phyloP scores from a whole-genome alignment of 2,888 invertebrate genomes.

The Cabera pusaria region DNA sequence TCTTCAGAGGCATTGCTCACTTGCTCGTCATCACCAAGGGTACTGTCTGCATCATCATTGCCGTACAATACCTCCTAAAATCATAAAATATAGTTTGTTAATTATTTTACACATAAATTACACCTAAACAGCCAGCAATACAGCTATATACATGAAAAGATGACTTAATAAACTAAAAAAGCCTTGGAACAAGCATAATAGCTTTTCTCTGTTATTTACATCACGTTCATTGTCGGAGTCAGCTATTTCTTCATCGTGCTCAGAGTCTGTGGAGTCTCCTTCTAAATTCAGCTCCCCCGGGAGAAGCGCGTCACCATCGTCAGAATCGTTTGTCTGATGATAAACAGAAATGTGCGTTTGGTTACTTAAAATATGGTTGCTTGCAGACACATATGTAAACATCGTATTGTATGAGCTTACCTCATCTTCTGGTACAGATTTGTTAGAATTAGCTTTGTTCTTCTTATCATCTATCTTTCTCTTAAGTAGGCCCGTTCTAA shows the following conservation, averaged over 20 bases:
- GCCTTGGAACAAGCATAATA: no score
- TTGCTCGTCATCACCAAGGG: constrained; percentile 55
- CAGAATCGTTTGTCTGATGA: constrained; percentile 36
- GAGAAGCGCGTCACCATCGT: constrained; percentile 48
- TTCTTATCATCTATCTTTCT: constrained; percentile 51
- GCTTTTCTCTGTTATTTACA: constrained; percentile 49
- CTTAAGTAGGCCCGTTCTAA: constrained; percentile 62
- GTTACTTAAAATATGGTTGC: no score
- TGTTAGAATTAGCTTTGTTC: constrained; percentile 23
- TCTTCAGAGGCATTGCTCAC: constrained; percentile 40
- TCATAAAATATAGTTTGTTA: not conserved
- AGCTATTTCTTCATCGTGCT: constrained; percentile 68
- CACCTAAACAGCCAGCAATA: no score
- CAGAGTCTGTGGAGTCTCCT: constrained; percentile 64
- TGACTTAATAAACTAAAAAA: no score
- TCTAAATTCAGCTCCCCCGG: constrained; percentile 49
- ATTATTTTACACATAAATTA: not conserved
- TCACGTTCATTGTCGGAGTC: constrained; percentile 69
- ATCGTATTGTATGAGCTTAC: constrained; percentile 27
- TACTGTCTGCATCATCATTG: constrained; percentile 81
- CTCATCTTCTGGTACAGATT: constrained; percentile 39
- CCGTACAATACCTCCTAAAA: constrained; percentile 78
- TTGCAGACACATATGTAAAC: constrained; percentile 9
- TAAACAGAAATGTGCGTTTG: no score
- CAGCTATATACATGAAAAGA: no score